Base-by-base conservation (phyloP, 2,797 vertebrate species). In the Coluber constrictor region DNA sequence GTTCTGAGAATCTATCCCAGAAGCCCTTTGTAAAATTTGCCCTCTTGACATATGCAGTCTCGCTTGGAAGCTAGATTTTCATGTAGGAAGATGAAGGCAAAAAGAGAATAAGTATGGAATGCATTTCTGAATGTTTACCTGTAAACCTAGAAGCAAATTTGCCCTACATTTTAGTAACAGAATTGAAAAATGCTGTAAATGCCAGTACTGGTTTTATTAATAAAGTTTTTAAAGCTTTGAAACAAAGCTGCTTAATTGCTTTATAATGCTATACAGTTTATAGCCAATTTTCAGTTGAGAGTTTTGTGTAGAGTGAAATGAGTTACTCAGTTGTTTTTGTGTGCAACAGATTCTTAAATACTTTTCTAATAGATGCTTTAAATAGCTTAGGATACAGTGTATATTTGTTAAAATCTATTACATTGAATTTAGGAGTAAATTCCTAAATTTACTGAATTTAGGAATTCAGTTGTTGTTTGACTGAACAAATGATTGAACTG, bases 1-100 rank as follows among this genome's bases (percentile, higher is more conserved):
- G 97, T 98, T 98, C 98, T 96, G 95, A 97, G 97, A 98, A 98
- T 98, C 94, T 95, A 97, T 97, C 97, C 97, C 95, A 96, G 97
- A 97, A 95, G 98, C 96, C 93, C 87, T 96, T 93, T 96, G 47
- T 96, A 94, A 96, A 96, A 97, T 96, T 95, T 96, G 96, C 95
- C 95, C 96, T 61, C 96, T 95, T 98, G 98, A 98, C 95, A 96
- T 96, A 97, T 97, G 96, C 89, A 94, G 97, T 97, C 98, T 98
- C 98, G 98, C 98, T 98, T 93, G 32, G 94, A 95, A 92, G 11
- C 74, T 95, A 96, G 96, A 94, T 91, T 93, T 61, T 90, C 92
- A 79, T 43, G 66, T 70, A 74, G 56, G 88, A 2, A 90, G 60
- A 37, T 5, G 5, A 54, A 90, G 92, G 37, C 91, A 63, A 7